phyloP scores from a whole-genome alignment of 1,140 invertebrate species.

The Gonatopus flavifemur region DNA sequence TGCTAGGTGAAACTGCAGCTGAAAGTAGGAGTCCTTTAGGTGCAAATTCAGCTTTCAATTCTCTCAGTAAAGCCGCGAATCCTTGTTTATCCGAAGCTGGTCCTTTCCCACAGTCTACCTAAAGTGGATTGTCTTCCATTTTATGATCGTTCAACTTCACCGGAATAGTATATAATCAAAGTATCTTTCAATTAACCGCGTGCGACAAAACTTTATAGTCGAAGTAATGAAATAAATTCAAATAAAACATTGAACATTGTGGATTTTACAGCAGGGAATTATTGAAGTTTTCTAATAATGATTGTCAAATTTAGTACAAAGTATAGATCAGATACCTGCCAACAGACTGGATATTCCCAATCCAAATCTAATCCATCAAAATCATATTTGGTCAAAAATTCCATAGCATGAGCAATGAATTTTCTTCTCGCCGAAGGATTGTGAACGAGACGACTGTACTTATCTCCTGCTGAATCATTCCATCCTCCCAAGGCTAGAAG shows the following conservation, averaged over 20 bases:
- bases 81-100: slow-evolving; percentile 78
- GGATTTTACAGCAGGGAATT: too few relatives aligned
- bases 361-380: slow-evolving; percentile 88
- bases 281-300: too few relatives aligned
- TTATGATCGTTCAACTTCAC: too few relatives aligned
- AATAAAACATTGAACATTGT: too few relatives aligned
- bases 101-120: slow-evolving; percentile 77
- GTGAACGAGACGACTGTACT: slow-evolving; percentile 82
- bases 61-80: slow-evolving; percentile 72
- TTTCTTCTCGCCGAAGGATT: slow-evolving; percentile 68
- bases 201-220: too few relatives aligned
- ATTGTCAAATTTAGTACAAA: too few relatives aligned
- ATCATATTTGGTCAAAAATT: slow-evolving; percentile 79
- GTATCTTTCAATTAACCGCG: too few relatives aligned
- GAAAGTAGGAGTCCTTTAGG: slow-evolving; percentile 75
- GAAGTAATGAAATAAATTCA: too few relatives aligned
- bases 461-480: slow-evolving; percentile 86
- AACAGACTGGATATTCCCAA: slow-evolving; percentile 91
- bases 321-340: slow-evolving; percentile 76
- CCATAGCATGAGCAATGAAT: slow-evolving; percentile 74
- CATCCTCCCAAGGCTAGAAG: slow-evolving; percentile 83
- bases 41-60: slow-evolving; percentile 74
- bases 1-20: slow-evolving; percentile 84
- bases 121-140: too few relatives aligned
- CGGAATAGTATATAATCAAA: too few relatives aligned